Evolutionary conservation across 2,888 invertebrate species (phyloP), one percentile per base, ranked within the genome.

Genomic region (Dolomedes plantarius): DNA sequence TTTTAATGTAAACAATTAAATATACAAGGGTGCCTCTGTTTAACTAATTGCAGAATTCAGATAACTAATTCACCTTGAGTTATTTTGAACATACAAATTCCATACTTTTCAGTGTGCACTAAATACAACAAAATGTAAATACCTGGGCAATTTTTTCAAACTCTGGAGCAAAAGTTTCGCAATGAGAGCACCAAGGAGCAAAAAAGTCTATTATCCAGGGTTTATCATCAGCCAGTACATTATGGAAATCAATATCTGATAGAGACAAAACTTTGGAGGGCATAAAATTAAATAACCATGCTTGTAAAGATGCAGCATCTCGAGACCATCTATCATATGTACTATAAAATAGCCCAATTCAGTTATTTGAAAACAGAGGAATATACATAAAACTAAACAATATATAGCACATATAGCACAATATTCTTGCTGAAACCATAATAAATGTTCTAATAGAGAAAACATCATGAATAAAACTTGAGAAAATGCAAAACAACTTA

Each of bases 111-210:
- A n/a, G n/a, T n/a, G n/a, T n/a, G n/a, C n/a, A n/a, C n/a, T n/a
- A n/a, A n/a, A n/a, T n/a, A n/a, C n/a, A n/a, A n/a, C n/a, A n/a
- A n/a, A n/a, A n/a, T n/a, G n/a, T 56, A 56, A 88, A 89, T 91
- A 94, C 95, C 92, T 93, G 92, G 13, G 95, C 94, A 68, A 94
- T 93, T 88, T 92, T 92, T 88, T 94, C 93, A 91, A 94, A 95
- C 88, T 94, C 94, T 1, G 95, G 94, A 86, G 94, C 94, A 90
- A 95, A 94, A 16, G 78, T 77, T 41, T 89, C 88, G 72, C 90
- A 90, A 89, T 93, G 93, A 23, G 92, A 92, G 90, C 94, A 94
- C 94, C 93, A 93, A 0, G 93, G 92, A 36, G 92, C 91, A 88
- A 90, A 92, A 89, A 91, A 92, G 88, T 92, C 90, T 50, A 92